Percentiles rank a stretch among this genome's conserved stretches.
These are phyloP conservation scores for Coregonus sp. DNA, from an alignment of 2,797 vertebrate genomes.

Conservation along the genomic window DNA sequence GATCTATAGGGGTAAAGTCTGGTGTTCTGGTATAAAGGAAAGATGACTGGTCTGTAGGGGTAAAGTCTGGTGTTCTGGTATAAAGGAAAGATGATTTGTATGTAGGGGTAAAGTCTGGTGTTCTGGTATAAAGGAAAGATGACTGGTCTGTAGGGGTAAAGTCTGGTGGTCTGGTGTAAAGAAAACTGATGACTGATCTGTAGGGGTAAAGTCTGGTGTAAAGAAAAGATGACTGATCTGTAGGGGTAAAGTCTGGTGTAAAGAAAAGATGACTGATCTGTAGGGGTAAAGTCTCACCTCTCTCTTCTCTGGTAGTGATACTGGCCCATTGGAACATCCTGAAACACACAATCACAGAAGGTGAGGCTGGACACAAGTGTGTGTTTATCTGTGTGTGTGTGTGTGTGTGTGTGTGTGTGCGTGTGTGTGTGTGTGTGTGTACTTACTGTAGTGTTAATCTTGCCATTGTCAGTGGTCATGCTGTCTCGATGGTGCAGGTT, in stretches of 20 bases:
- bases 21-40: too few species aligned
- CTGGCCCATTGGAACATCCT: slow-evolving; percentile 96
- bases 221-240: too few species aligned
- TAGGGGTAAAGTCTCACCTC: slow-evolving; percentile 52
- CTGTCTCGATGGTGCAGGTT: slow-evolving; percentile 95
- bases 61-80: slow-evolving; percentile 10
- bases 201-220: too few species aligned
- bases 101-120: too few species aligned
- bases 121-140: too few species aligned
- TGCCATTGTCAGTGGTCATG: slow-evolving; percentile 96
- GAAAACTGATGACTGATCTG: too few species aligned
- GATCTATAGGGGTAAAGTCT: slow-evolving; percentile 14
- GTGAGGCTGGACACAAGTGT: neutral
- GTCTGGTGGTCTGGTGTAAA: too few species aligned
- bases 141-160: too few species aligned
- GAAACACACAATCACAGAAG: slow-evolving; percentile 39
- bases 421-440: neutral
- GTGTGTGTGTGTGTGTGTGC: neutral
- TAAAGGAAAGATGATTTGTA: too few species aligned
- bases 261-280: too few species aligned
- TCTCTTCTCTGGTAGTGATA: slow-evolving; percentile 89
- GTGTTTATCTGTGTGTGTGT: neutral
- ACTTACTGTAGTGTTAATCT: slow-evolving; percentile 92
- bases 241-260: too few species aligned
- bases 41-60: too few species aligned